Conservation (phyloP, 2,888 invertebrate species). For the Brachylomia viminalis region DNA sequence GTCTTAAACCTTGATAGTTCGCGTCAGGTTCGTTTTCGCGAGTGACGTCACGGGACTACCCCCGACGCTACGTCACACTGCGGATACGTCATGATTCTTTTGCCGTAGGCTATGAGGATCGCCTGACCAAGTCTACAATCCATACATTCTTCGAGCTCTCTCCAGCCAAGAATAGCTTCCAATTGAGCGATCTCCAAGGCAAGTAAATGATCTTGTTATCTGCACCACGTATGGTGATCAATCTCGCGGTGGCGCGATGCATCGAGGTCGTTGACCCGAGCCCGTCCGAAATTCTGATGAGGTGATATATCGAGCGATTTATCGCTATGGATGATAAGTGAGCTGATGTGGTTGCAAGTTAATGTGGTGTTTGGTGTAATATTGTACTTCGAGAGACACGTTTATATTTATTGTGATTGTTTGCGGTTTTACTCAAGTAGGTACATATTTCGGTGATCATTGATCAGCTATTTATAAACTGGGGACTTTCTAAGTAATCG, state of each 20-base stretch:
- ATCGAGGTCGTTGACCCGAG: conserved; percentile 58
- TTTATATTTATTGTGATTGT: conserved; percentile 17
- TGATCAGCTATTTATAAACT: background rate
- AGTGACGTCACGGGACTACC: conserved; percentile 48
- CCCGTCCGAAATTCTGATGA: conserved; percentile 53
- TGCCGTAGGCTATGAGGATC: conserved; percentile 11
- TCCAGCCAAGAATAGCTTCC: conserved; percentile 35
- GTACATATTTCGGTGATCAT: background rate
- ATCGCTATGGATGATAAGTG: conserved; percentile 34
- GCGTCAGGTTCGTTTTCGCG: background rate
- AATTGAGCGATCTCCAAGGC: conserved; percentile 42
- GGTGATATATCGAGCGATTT: conserved; percentile 54
- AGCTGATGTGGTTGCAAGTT: background rate
- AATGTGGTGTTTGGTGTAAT: conserved; percentile 5
- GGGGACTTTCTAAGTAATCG: background rate
- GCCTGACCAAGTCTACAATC: conserved; percentile 37
- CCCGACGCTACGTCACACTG: conserved; percentile 15
- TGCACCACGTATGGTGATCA: conserved; percentile 64
- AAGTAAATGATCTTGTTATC: conserved; percentile 52
- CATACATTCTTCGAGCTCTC: conserved; percentile 20
- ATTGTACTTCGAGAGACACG: background rate
- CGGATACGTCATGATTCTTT: conserved; percentile 26
- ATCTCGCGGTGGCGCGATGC: conserved; percentile 63
- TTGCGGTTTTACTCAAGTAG: background rate
- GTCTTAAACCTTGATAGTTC: conserved; percentile 4